Evolutionary conservation across 1,140 invertebrate genomes (phyloP).

Genomic region (Ylistrum balloti): DNA sequence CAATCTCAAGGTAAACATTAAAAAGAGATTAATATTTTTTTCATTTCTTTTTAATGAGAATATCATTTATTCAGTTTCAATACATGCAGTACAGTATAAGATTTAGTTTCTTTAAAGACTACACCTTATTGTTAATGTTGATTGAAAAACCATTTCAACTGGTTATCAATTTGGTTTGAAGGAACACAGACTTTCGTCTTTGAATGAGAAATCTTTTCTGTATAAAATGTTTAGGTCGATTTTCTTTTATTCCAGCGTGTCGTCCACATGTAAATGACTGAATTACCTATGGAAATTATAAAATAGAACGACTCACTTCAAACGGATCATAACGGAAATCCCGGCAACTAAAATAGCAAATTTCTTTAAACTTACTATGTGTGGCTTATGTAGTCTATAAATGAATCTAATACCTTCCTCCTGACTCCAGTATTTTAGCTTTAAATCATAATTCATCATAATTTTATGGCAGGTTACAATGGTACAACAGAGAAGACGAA

Average conservation of each 20-base stretch:
- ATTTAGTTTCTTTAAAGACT: not conserved
- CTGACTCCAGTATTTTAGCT: too few species aligned
- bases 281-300: not conserved
- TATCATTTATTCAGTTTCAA: not conserved
- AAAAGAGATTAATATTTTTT: conserved; percentile 29
- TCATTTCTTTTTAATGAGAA: conserved; percentile 31
- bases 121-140: not conserved
- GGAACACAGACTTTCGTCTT: conserved; percentile 8
- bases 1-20: not conserved
- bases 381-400: too few species aligned
- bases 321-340: not conserved
- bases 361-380: too few species aligned
- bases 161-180: not conserved
- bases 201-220: not conserved
- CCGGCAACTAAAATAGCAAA: too few species aligned
- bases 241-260: not conserved
- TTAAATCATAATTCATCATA: too few species aligned
- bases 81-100: not conserved
- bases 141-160: not conserved
- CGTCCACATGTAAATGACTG: not conserved
- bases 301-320: not conserved
- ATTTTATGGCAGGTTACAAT: too few species aligned
- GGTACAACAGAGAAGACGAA: too few species aligned
- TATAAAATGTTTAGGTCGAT: not conserved
- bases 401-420: too few species aligned